Conservation (phyloP, 2,888 invertebrate genomes). For the Drosophila fungiperda region DNA sequence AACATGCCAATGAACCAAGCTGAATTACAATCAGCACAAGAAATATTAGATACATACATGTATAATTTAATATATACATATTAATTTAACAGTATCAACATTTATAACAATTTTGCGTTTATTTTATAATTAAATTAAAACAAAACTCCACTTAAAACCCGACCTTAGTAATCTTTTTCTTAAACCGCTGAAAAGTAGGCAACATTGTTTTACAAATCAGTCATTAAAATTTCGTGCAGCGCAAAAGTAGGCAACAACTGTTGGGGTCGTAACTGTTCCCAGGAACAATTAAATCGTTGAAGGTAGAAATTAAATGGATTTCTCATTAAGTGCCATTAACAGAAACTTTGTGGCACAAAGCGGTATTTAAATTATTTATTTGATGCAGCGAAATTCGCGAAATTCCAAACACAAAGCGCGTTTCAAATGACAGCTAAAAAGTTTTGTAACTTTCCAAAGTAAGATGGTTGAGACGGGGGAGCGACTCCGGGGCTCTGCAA, state of each 20-base stretch:
- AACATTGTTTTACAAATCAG: not conserved
- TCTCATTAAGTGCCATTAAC: slow-evolving; percentile 2
- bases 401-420: slow-evolving; percentile 23
- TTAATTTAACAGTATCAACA: slow-evolving; percentile 9
- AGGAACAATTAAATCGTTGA: slow-evolving; percentile 15
- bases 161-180: not conserved
- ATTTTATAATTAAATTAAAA: slow-evolving; percentile 1
- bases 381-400: slow-evolving; percentile 16
- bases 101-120: slow-evolving; percentile 1
- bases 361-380: slow-evolving; percentile 3
- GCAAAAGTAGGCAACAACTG: slow-evolving; percentile 34
- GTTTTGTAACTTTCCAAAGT: not conserved
- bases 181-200: slow-evolving; percentile 32
- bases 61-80: not conserved
- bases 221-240: slow-evolving; percentile 9
- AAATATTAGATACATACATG: slow-evolving; percentile 3
- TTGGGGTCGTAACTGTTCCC: slow-evolving; percentile 3
- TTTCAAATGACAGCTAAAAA: slow-evolving; percentile 13
- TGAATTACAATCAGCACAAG: slow-evolving; percentile 20
- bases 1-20: slow-evolving; percentile 62
- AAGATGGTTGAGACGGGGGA: not conserved
- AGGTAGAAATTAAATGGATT: not conserved
- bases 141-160: not conserved
- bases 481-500: slow-evolving; percentile 1
- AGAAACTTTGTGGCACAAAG: slow-evolving; percentile 12